Percentiles rank a stretch among this genome's conserved stretches.
Evolutionary conservation across 2,888 invertebrate genomes (phyloP).

Genomic region (Pseudeuparius sepicola): DNA sequence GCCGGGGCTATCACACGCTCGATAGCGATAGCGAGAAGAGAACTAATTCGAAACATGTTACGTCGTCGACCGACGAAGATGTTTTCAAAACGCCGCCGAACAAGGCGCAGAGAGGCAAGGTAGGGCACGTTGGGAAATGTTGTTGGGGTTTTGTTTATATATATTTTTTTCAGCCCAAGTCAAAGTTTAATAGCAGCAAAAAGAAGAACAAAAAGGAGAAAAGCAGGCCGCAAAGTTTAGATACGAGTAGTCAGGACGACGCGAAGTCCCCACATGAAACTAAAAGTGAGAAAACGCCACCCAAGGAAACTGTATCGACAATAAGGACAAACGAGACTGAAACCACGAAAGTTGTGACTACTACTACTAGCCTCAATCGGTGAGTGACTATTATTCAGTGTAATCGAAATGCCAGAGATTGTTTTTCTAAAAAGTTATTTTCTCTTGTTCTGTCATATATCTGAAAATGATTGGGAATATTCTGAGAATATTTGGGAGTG

Average conservation of each 20-base stretch:
- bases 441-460: too few relatives aligned
- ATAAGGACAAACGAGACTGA: slow-evolving; percentile 32
- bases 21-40: slow-evolving; percentile 41
- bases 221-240: slow-evolving; percentile 18
- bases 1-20: slow-evolving; percentile 36
- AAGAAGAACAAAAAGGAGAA: slow-evolving; percentile 28
- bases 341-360: slow-evolving; percentile 32
- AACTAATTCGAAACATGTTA: slow-evolving; percentile 30
- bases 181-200: slow-evolving; percentile 27
- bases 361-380: slow-evolving; percentile 33
- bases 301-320: slow-evolving; percentile 25
- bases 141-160: too few relatives aligned
- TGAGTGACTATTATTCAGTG: too few relatives aligned
- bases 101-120: slow-evolving; percentile 24
- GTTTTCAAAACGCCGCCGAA: slow-evolving; percentile 24
- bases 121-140: too few relatives aligned
- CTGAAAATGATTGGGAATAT: too few relatives aligned
- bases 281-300: slow-evolving; percentile 22
- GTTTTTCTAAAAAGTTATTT: too few relatives aligned
- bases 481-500: too few relatives aligned
- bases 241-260: slow-evolving; percentile 2
- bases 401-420: too few relatives aligned
- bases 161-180: too few relatives aligned
- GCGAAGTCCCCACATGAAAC: too few relatives aligned
- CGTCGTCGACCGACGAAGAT: slow-evolving; percentile 24